These are phyloP conservation scores for Haemorhous mexicanus DNA, from an alignment of 2,113 vertebrate species.

Conservation along the genomic window DNA sequence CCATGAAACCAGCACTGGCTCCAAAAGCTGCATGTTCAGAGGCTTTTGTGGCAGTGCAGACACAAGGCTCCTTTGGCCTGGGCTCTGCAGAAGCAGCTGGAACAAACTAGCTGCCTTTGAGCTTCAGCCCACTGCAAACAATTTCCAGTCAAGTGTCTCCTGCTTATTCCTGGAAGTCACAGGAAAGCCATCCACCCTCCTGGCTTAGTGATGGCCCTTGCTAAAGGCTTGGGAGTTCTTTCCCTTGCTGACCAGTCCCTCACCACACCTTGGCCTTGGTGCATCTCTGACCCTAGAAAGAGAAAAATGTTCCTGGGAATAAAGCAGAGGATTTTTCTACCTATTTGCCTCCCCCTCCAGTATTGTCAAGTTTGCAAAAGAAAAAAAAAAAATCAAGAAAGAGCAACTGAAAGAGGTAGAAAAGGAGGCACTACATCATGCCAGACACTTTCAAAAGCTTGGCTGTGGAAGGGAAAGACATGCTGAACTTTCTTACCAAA, in stretches of 20 bases:
- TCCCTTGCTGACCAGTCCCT: not conserved
- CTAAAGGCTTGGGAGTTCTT: not conserved
- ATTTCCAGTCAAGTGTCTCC: too few relatives aligned
- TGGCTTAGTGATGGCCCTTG: too few relatives aligned
- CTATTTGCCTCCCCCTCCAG: not conserved
- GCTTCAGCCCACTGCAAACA: too few relatives aligned
- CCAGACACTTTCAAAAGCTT: not conserved
- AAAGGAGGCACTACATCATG: too few relatives aligned
- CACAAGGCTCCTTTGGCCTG: too few relatives aligned
- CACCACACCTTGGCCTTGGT: fast-evolving
- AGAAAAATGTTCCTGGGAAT: not conserved
- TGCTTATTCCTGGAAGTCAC: fast-evolving
- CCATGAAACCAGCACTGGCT: too few relatives aligned
- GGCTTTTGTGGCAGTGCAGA: too few relatives aligned
- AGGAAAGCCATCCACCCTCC: not conserved
- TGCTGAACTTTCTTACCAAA: not conserved
- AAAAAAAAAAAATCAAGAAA: not conserved
- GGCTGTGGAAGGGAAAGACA: not conserved
- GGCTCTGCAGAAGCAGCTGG: too few relatives aligned
- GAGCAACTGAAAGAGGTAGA: too few relatives aligned
- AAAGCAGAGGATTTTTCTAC: not conserved
- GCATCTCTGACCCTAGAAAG: not conserved
- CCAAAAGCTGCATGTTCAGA: too few relatives aligned
- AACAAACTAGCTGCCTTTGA: too few relatives aligned
- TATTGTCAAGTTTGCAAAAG: not conserved